Conservation (phyloP, 1,140 invertebrate species). For the Notospermus geniculatus region DNA sequence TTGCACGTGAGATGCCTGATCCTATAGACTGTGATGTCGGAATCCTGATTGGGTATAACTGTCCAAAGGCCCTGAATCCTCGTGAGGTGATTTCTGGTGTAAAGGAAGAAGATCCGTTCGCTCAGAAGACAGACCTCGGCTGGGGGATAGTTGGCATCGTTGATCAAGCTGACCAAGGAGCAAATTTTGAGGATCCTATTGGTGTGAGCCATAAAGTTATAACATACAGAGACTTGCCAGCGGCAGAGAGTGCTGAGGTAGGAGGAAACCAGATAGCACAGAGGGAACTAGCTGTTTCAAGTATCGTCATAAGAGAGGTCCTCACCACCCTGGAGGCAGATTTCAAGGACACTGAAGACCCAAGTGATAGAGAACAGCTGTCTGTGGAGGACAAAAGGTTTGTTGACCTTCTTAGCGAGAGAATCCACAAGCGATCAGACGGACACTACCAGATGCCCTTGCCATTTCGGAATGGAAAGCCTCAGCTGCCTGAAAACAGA, state of each 20-base stretch:
- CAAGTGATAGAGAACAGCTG: neutral
- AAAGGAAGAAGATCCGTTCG: conserved; percentile 18
- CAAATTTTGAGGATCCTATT: neutral
- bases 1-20: too few species aligned
- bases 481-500: neutral
- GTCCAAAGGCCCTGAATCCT: conserved; percentile 19
- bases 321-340: neutral
- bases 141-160: conserved; percentile 22
- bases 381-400: neutral
- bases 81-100: conserved; percentile 15
- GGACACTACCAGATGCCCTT: neutral
- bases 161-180: neutral
- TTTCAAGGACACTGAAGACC: neutral
- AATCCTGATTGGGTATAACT: too few species aligned
- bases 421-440: neutral
- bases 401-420: neutral
- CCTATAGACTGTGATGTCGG: conserved; percentile 17
- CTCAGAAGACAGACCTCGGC: conserved; percentile 20
- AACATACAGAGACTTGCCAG: conserved; percentile 4
- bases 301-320: neutral
- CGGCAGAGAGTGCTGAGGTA: neutral
- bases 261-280: neutral
- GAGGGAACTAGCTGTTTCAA: neutral
- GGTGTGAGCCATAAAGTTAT: neutral
- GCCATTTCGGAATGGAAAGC: conserved; percentile 2